phyloP scores from a whole-genome alignment of 2,797 vertebrate species.

The Xenentodon cancila region DNA sequence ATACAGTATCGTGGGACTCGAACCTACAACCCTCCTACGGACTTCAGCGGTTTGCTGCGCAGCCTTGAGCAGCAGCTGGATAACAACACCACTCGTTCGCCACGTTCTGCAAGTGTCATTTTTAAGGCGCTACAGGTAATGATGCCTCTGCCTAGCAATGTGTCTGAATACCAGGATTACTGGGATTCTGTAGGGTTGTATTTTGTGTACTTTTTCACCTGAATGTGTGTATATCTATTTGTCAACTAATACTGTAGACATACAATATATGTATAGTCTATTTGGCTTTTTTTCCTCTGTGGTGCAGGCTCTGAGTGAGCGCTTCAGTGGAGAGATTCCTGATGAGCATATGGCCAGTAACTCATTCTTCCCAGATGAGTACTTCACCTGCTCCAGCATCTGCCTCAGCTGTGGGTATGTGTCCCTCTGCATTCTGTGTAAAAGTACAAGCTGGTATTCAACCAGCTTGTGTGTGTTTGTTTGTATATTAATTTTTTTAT shows the following conservation, averaged over 20 bases:
- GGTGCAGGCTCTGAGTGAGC: constrained; percentile 92
- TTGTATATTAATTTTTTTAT: too few species aligned
- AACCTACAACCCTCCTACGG: constrained; percentile 97
- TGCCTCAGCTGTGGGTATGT: constrained; percentile 98
- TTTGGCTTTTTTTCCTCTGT: not conserved
- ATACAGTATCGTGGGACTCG: constrained; percentile 97
- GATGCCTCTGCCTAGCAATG: not conserved
- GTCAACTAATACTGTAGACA: too few species aligned
- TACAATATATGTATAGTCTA: not conserved
- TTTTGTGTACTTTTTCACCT: too few species aligned
- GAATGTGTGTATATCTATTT: too few species aligned
- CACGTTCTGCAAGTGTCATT: constrained; percentile 93
- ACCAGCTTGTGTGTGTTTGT: too few species aligned
- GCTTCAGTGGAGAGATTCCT: constrained; percentile 95
- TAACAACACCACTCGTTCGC: constrained; percentile 96
- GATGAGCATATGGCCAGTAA: constrained; percentile 95
- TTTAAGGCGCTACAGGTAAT: constrained; percentile 94
- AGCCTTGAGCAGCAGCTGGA: constrained; percentile 93
- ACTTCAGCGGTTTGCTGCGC: constrained; percentile 93
- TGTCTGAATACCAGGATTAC: not conserved
- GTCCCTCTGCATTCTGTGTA: not conserved
- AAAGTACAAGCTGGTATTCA: not conserved
- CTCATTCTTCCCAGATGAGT: constrained; percentile 98
- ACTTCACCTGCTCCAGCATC: constrained; percentile 95
- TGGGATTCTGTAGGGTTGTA: too few species aligned